A percentile compares a stretch with the other conserved stretches of the same genome.
These are phyloP conservation scores for Trichomycterus rosablanca DNA, from an alignment of 2,113 vertebrate species.

Conservation along the genomic window DNA sequence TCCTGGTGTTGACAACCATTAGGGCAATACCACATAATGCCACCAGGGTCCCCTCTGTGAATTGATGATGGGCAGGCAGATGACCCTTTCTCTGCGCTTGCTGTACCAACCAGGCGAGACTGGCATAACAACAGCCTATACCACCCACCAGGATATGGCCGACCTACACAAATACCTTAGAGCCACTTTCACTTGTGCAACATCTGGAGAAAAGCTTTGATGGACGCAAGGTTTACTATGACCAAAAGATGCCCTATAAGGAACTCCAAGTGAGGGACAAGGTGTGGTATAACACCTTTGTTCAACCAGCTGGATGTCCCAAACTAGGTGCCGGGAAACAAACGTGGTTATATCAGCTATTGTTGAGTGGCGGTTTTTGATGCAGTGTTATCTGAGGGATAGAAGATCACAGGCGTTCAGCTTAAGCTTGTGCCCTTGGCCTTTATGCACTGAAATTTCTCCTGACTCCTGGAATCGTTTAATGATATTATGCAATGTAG, in stretches of 20 bases:
- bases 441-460: too few relatives aligned
- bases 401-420: too few relatives aligned
- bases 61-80: conserved; percentile 13
- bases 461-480: too few relatives aligned
- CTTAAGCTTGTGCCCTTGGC: too few relatives aligned
- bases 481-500: too few relatives aligned
- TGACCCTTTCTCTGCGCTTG: conserved; percentile 24
- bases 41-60: conserved; percentile 14
- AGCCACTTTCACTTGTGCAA: background rate
- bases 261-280: conserved; percentile 13
- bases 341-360: too few relatives aligned
- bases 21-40: conserved; percentile 10
- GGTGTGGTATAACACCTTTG: conserved; percentile 9
- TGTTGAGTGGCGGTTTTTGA: too few relatives aligned
- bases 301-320: background rate
- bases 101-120: conserved; percentile 3
- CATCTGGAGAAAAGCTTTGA: background rate
- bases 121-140: conserved; percentile 3
- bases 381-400: too few relatives aligned
- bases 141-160: background rate
- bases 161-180: conserved; percentile 12
- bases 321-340: too few relatives aligned
- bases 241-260: background rate
- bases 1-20: conserved; percentile 19
- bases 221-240: conserved; percentile 25